A percentile compares a stretch with the other conserved stretches of the same genome.
Conservation (phyloP, 1,140 invertebrate species). For the Lepidurus couesii region DNA sequence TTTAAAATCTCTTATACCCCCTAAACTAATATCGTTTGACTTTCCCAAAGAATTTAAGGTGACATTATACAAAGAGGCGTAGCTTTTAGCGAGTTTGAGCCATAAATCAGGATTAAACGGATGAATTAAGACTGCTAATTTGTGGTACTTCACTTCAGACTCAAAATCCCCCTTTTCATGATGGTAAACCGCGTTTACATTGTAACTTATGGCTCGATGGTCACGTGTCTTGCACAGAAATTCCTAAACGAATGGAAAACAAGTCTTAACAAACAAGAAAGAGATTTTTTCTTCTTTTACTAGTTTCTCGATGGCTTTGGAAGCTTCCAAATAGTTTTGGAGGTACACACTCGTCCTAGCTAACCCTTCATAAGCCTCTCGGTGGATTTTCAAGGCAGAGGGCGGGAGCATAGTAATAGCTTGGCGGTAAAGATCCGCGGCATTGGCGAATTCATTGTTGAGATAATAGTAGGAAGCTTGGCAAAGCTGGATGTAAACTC, state of each 20-base stretch:
- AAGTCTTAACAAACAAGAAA: neutral
- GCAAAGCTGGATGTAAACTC: neutral
- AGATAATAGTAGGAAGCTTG: neutral
- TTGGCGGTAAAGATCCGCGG: neutral
- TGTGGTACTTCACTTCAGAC: neutral
- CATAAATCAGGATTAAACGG: neutral
- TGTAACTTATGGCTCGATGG: neutral
- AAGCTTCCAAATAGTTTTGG: neutral
- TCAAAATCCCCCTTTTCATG: neutral
- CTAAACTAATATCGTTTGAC: neutral
- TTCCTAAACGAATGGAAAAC: neutral
- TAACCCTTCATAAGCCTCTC: constrained; percentile 6
- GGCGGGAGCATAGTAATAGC: neutral
- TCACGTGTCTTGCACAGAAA: neutral
- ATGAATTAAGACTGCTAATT: neutral
- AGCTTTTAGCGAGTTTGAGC: neutral
- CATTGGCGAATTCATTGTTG: neutral
- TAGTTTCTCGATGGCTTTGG: neutral
- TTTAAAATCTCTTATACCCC: neutral
- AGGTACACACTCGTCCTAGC: neutral
- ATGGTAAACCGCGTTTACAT: neutral
- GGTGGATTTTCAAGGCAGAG: neutral
- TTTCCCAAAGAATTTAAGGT: neutral
- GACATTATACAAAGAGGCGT: neutral
- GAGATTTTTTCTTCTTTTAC: neutral